Percentiles rank a stretch among this genome's conserved stretches.
Conservation (phyloP, 2,113 vertebrate species). For the Falco punctatus region DNA sequence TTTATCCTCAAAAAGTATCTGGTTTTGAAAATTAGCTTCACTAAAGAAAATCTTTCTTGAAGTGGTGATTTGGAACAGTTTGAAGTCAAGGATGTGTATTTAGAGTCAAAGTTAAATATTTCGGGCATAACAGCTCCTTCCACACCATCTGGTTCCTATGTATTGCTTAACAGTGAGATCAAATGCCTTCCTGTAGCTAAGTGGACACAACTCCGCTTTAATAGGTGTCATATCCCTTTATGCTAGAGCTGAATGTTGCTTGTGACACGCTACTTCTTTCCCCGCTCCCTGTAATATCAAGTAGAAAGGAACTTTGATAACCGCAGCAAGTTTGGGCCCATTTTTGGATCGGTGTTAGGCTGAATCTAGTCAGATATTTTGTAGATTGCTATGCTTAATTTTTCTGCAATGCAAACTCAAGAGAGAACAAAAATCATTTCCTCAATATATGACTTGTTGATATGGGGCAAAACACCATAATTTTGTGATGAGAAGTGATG, state of each 20-base stretch:
- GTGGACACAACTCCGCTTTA: background rate
- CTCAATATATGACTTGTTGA: background rate
- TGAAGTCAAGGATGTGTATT: background rate
- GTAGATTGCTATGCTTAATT: background rate
- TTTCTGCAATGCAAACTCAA: background rate
- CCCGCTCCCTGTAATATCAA: background rate
- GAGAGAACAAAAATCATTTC: background rate
- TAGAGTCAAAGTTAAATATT: background rate
- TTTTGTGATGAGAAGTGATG: background rate
- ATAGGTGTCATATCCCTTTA: rapidly evolving
- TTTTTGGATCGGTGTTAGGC: background rate
- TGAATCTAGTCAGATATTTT: background rate
- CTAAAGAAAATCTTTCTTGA: background rate
- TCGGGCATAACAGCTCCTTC: background rate
- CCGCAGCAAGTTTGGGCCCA: background rate
- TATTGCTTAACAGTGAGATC: background rate
- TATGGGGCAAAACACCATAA: background rate
- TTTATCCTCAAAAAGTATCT: background rate
- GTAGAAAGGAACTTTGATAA: background rate
- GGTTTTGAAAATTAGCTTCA: background rate
- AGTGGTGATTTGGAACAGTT: background rate
- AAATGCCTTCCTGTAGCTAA: background rate
- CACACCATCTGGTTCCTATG: background rate
- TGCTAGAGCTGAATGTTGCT: background rate
- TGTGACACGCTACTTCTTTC: background rate